Conservation (phyloP, 2,113 vertebrate species). For the Motacilla tschutschensis region DNA sequence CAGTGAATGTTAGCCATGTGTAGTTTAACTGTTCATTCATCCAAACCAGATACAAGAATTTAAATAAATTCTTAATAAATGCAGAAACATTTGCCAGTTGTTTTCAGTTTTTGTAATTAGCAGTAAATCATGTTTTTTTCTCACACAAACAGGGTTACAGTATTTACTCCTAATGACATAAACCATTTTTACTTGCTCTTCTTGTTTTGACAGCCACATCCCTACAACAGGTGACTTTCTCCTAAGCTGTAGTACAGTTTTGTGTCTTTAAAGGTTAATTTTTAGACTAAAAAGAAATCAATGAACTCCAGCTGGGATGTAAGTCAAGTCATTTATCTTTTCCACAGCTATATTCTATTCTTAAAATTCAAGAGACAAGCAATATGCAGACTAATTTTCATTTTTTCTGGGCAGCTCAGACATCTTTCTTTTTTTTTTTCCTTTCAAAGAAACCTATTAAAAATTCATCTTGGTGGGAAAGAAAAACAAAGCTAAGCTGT, state of each 20-base stretch:
- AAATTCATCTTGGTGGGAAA: background rate
- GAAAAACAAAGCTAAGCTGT: background rate
- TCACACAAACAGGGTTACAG: background rate
- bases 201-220: background rate
- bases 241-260: background rate
- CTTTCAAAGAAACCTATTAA: background rate
- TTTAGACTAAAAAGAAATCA: constrained; percentile 14
- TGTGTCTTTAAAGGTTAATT: background rate
- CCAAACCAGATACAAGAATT: background rate
- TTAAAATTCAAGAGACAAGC: background rate
- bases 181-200: background rate
- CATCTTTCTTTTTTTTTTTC: background rate
- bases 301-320: background rate
- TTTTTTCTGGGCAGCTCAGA: background rate
- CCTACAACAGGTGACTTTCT: background rate
- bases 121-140: background rate
- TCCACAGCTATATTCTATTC: background rate
- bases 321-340: background rate
- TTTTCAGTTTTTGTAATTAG: background rate
- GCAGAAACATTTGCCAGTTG: background rate
- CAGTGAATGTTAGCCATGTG: background rate
- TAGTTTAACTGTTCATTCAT: background rate
- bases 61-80: background rate
- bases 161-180: background rate
- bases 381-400: background rate